phyloP scores from a whole-genome alignment of 1,140 invertebrate species.

The Apis cerana region DNA sequence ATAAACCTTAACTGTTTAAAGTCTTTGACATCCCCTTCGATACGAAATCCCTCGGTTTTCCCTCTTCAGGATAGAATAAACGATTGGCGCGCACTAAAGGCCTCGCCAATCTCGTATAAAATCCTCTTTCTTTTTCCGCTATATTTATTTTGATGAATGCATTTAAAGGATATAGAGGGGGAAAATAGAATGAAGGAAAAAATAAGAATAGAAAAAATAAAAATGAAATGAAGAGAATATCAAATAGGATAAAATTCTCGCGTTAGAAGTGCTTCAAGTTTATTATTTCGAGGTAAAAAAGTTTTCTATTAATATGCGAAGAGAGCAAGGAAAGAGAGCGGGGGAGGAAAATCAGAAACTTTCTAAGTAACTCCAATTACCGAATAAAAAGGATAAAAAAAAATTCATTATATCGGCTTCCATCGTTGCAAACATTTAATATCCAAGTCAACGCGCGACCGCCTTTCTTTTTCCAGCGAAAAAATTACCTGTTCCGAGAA shows the following conservation, averaged over 20 bases:
- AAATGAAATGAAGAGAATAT: not conserved
- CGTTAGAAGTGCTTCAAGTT: slow-evolving; percentile 28
- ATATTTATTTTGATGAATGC: slow-evolving; percentile 60
- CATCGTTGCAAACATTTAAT: slow-evolving; percentile 26
- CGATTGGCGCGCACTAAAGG: slow-evolving; percentile 1
- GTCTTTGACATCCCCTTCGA: slow-evolving; percentile 28
- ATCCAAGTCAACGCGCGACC: slow-evolving; percentile 1
- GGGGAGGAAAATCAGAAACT: slow-evolving; percentile 15
- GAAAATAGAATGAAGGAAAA: no score
- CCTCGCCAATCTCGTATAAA: slow-evolving; percentile 43
- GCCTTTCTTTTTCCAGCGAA: not conserved
- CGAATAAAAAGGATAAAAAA: slow-evolving; percentile 33
- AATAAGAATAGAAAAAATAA: not conserved
- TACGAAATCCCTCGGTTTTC: slow-evolving; percentile 16
- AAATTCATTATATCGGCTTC: slow-evolving; percentile 38
- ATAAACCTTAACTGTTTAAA: slow-evolving; percentile 43
- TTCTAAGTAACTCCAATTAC: slow-evolving; percentile 38
- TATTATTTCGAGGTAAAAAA: slow-evolving; percentile 44
- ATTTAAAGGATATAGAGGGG: not conserved
- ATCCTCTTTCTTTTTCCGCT: slow-evolving; percentile 38
- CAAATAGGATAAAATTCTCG: slow-evolving; percentile 5
- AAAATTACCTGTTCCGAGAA: not conserved
- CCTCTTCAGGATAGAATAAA: slow-evolving; percentile 22
- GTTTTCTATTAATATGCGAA: slow-evolving; percentile 37
- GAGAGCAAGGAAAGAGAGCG: not conserved